Conservation (phyloP, 1,140 invertebrate species). For the Helicoverpa armigera region DNA sequence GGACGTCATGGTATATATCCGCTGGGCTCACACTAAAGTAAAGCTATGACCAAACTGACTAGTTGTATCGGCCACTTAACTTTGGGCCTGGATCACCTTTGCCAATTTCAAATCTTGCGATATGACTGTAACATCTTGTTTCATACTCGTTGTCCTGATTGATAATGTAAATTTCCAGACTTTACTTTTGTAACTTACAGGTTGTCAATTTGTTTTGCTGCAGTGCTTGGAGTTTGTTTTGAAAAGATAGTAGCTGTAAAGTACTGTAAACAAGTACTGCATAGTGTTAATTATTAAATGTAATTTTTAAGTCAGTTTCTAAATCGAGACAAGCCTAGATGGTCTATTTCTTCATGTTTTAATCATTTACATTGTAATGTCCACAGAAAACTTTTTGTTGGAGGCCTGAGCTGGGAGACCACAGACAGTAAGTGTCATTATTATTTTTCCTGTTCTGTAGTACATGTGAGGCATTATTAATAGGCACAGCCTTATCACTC, state of each 20-base stretch:
- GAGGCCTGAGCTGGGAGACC: constrained; percentile 98
- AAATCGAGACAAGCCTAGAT: constrained; percentile 68
- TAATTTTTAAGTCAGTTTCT: constrained; percentile 84
- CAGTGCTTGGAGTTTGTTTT: constrained; percentile 88
- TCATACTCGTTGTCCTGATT: constrained; percentile 79
- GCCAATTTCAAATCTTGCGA: constrained; percentile 87
- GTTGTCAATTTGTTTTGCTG: constrained; percentile 87
- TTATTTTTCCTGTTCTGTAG: neutral
- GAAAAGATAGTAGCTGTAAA: constrained; percentile 86
- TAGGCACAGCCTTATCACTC: neutral
- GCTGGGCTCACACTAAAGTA: constrained; percentile 88
- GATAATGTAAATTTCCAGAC: constrained; percentile 82
- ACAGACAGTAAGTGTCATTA: constrained; percentile 95
- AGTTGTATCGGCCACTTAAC: constrained; percentile 85
- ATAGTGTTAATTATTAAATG: constrained; percentile 86
- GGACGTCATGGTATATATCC: constrained; percentile 89
- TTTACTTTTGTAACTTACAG: constrained; percentile 86
- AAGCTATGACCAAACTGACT: constrained; percentile 85
- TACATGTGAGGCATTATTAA: neutral
- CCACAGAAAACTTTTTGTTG: constrained; percentile 99
- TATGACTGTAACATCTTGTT: constrained; percentile 84
- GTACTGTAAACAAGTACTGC: constrained; percentile 88
- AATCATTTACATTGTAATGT: constrained; percentile 81
- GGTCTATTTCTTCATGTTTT: constrained; percentile 63
- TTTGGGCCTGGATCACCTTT: constrained; percentile 86